Base-by-base conservation (phyloP, 2,797 vertebrate genomes). In the Tenualosa ilisha region DNA sequence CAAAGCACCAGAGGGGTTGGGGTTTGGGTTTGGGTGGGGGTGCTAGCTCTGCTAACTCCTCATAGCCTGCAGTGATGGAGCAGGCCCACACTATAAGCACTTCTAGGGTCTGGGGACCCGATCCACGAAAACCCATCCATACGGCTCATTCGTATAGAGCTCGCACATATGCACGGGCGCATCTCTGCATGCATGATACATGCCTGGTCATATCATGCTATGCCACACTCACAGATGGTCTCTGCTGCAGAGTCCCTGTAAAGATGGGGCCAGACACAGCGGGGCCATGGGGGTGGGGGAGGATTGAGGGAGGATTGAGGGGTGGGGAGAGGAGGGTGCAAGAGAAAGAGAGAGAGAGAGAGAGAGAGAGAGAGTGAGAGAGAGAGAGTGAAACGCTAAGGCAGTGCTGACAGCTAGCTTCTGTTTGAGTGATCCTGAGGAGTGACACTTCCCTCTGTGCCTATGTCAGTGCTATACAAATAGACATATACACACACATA, bases 81-180 rank as follows among this genome's bases (percentile, higher is more conserved):
- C 26, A 46, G 37, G 17, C 72, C 40, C 13, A 22, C 6, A 9
- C 40, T 37, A 91, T 92, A 92, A 92, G 91, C 92, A 93, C 94
- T 94, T 93, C 91, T 90, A 92, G 93, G 94, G 93, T 89, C 93
- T 91, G 90, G 92, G 94, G 93, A 94, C 93, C 92, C 92, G 92
- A 92, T 94, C 94, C 53, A 54, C 53, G 3, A 3, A 17, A 93
- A 43, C 40, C 20, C 40, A 46, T 43, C 40, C 40, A 46, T 43
- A 22, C 15, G 6, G 40, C 13, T 75, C 68, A 24, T n/a, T 24
- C 59, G 24, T 24, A 63, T 24, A 63, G 59, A 51, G 50, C 50
- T 12, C 22, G n/a, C 22, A 24, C 59, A 9, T 9, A 63, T 22
- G 54, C 59, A 63, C 22, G n/a, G n/a, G 31, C 6, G 17, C 54